Conservation (phyloP, 2,797 vertebrate species). For the Eulemur albifrons region DNA sequence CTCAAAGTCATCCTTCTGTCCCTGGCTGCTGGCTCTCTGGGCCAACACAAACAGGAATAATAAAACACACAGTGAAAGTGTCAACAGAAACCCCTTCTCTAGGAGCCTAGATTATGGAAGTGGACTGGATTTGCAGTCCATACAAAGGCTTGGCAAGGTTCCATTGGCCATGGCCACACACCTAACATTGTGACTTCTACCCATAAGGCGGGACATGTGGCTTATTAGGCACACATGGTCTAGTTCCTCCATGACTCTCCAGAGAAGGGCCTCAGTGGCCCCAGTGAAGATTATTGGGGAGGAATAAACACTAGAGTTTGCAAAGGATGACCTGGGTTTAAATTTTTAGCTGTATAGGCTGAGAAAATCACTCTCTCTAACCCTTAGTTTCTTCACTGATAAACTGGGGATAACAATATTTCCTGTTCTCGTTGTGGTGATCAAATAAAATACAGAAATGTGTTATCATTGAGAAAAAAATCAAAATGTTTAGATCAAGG, state of each 20-base stretch:
- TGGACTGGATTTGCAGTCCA: background rate
- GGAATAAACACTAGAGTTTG: background rate
- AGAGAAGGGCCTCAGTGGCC: background rate
- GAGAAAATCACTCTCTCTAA: background rate
- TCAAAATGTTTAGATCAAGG: background rate
- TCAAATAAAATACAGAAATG: background rate
- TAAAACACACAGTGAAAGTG: conserved; percentile 52
- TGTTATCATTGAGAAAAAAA: background rate
- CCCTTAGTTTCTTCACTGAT: background rate
- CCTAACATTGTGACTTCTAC: background rate
- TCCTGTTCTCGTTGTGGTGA: background rate
- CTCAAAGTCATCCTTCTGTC: conserved; percentile 54
- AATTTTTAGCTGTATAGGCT: background rate
- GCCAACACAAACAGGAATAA: conserved; percentile 63
- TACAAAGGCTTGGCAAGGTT: background rate
- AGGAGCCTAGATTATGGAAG: conserved; percentile 24
- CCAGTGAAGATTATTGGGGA: background rate
- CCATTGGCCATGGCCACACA: background rate
- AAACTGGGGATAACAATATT: background rate
- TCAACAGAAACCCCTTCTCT: conserved; percentile 53
- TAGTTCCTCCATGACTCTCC: background rate
- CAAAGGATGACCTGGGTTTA: background rate
- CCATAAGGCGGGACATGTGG: background rate
- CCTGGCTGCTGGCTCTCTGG: conserved; percentile 54
- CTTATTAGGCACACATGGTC: background rate